Conservation (phyloP, 2,113 vertebrate species). For the Dromaius novaehollandiae region DNA sequence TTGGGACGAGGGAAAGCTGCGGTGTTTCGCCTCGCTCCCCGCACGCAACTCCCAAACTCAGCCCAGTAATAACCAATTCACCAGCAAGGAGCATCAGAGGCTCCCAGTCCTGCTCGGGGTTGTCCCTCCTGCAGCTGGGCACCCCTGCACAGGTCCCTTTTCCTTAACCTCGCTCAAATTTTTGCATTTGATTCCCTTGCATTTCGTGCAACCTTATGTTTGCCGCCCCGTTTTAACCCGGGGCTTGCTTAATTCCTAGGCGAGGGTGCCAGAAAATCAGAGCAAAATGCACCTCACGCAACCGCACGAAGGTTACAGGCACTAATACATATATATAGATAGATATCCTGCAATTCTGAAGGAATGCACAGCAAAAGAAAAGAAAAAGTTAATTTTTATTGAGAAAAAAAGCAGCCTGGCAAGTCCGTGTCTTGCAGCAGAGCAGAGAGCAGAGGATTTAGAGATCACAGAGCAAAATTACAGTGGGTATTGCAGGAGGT, state of each 20-base stretch:
- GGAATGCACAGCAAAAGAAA: accelerated
- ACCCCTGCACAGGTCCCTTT: neutral
- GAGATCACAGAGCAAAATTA: neutral
- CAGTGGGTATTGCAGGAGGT: neutral
- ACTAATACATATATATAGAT: neutral
- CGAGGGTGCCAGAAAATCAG: neutral
- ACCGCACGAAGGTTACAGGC: neutral
- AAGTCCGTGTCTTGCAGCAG: neutral
- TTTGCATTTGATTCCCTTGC: neutral
- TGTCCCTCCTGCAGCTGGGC: neutral
- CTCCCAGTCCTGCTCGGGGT: neutral
- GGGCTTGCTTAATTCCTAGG: neutral
- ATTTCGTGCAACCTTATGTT: neutral
- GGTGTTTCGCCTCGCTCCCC: neutral
- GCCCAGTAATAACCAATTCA: neutral
- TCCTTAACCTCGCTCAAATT: neutral
- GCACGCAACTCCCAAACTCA: neutral
- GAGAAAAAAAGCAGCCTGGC: neutral
- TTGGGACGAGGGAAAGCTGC: neutral
- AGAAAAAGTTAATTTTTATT: neutral
- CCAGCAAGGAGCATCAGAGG: neutral
- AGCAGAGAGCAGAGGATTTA: neutral
- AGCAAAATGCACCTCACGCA: neutral
- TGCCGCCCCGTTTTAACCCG: neutral
- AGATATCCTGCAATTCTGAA: neutral